Percentiles rank a stretch among this genome's conserved stretches.
Conservation (phyloP, 2,797 vertebrate species). For the Catharus ustulatus region DNA sequence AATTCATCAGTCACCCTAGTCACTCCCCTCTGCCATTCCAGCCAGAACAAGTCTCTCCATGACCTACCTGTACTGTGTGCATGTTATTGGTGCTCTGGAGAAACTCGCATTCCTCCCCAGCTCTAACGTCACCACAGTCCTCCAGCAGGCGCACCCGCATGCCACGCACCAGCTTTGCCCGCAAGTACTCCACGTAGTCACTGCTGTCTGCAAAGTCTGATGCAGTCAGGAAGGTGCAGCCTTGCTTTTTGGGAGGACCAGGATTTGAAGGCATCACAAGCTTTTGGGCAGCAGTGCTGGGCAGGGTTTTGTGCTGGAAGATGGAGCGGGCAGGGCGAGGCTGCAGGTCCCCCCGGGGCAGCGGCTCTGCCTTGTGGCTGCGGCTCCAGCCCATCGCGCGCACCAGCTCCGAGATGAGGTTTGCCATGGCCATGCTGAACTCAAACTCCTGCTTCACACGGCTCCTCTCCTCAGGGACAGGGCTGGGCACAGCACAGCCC, state of each 20-base stretch:
- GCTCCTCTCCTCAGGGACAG: slow-evolving; percentile 73
- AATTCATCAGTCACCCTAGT: background rate
- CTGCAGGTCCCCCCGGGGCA: background rate
- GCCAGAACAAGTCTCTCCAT: background rate
- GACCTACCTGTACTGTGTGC: slow-evolving; percentile 86
- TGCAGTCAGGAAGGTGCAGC: slow-evolving; percentile 75
- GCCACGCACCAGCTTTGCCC: background rate
- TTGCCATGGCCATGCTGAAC: slow-evolving; percentile 94
- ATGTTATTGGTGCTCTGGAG: slow-evolving; percentile 87
- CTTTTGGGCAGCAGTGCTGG: background rate
- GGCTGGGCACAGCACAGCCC: slow-evolving; percentile 61
- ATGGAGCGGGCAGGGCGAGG: background rate
- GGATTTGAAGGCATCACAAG: background rate
- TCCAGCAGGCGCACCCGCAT: slow-evolving; percentile 16
- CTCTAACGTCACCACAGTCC: slow-evolving; percentile 81
- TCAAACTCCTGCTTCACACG: slow-evolving; percentile 87
- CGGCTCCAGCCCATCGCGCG: slow-evolving; percentile 91
- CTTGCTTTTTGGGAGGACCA: background rate
- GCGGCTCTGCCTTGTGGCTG: background rate
- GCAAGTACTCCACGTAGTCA: slow-evolving; percentile 21
- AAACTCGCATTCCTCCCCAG: slow-evolving; percentile 89
- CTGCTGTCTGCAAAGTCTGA: slow-evolving; percentile 83
- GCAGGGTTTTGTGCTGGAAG: background rate
- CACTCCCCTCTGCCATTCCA: background rate
- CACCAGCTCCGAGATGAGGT: slow-evolving; percentile 88